phyloP scores from a whole-genome alignment of 1,140 invertebrate species.

The Euwallacea similis region DNA sequence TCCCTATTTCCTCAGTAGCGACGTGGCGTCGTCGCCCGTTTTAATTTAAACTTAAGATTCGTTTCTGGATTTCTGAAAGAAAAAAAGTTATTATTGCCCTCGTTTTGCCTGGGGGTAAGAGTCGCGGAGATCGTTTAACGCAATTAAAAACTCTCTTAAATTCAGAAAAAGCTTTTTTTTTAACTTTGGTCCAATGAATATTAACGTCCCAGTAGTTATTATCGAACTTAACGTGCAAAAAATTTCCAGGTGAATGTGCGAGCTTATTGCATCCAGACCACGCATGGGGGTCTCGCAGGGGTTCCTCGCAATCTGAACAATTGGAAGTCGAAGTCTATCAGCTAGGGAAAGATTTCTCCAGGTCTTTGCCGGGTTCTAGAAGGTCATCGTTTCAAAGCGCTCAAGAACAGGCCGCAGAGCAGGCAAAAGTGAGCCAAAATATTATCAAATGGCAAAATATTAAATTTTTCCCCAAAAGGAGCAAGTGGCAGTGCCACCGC shows the following conservation, averaged over 20 bases:
- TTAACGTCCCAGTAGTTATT: not conserved
- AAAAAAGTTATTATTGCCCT: not conserved
- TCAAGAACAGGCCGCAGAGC: constrained; percentile 58
- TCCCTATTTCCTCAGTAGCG: no score
- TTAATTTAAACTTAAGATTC: constrained; percentile 3
- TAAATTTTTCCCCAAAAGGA: constrained; percentile 11
- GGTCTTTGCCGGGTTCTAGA: constrained; percentile 79
- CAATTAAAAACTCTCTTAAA: not conserved
- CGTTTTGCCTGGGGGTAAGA: not conserved
- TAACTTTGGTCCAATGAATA: not conserved
- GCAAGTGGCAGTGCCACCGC: constrained; percentile 53
- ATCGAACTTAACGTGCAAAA: not conserved
- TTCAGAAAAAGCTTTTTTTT: not conserved
- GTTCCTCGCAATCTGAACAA: constrained; percentile 82
- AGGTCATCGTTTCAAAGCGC: constrained; percentile 78
- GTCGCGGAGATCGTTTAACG: not conserved
- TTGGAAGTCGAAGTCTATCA: constrained; percentile 84
- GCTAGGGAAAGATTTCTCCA: constrained; percentile 80
- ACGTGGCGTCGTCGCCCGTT: not conserved
- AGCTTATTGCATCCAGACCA: constrained; percentile 81
- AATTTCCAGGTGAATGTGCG: constrained; percentile 60
- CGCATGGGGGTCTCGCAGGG: constrained; percentile 77
- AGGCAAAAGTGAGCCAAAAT: constrained; percentile 5
- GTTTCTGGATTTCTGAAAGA: not conserved
- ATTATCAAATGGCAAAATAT: no score